These are phyloP conservation scores for Choristoneura fumiferana DNA, from an alignment of 1,140 invertebrate species.

Conservation along the genomic window DNA sequence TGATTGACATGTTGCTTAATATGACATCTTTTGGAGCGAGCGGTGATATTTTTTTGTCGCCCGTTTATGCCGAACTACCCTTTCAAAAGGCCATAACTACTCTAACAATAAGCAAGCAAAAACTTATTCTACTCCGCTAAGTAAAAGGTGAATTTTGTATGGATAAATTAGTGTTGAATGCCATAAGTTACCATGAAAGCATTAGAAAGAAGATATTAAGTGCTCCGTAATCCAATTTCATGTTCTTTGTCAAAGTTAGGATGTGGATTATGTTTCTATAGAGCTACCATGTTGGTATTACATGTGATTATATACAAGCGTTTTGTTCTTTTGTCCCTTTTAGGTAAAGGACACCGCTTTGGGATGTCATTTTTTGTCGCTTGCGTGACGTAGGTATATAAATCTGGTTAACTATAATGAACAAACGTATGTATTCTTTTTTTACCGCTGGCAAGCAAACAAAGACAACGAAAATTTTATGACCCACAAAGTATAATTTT, in stretches of 20 bases:
- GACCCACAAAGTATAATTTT: too few species aligned
- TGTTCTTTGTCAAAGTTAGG: conserved; percentile 69
- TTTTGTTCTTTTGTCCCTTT: conserved; percentile 40
- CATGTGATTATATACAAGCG: conserved; percentile 52
- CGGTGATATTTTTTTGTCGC: conserved; percentile 78
- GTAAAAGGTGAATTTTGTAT: conserved; percentile 19
- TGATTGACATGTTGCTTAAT: conserved; percentile 78
- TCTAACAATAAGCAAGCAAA: not conserved
- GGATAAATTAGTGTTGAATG: conserved; percentile 22
- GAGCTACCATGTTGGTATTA: conserved; percentile 54
- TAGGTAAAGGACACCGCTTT: conserved; percentile 33
- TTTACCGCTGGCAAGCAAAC: too few species aligned
- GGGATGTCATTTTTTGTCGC: conserved; percentile 19
- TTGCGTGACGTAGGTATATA: not conserved
- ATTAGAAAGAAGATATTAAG: conserved; percentile 69
- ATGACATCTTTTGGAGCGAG: conserved; percentile 73
- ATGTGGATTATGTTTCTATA: conserved; percentile 74
- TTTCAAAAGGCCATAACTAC: too few species aligned
- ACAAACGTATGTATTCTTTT: too few species aligned
- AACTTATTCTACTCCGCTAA: not conserved
- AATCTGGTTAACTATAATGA: too few species aligned
- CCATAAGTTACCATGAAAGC: conserved; percentile 38
- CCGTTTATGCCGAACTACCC: conserved; percentile 30
- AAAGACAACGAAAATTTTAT: too few species aligned
- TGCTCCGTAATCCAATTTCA: conserved; percentile 72